These are phyloP conservation scores for Falcunculus frontatus DNA, from an alignment of 2,113 vertebrate species.

Conservation along the genomic window DNA sequence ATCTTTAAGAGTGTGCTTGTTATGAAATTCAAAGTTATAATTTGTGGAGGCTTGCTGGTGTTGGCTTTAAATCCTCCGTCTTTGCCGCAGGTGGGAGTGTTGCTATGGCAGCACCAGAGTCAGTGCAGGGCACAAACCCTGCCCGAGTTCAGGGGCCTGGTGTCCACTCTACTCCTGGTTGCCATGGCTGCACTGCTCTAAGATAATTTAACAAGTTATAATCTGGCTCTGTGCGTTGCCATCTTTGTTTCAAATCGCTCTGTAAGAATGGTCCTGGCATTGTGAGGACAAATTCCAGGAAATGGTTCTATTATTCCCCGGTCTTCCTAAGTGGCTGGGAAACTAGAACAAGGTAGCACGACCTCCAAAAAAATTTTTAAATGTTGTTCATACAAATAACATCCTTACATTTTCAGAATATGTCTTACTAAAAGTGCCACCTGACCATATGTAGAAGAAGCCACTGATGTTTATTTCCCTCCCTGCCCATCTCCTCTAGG, in stretches of 20 bases:
- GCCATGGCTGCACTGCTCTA: not conserved
- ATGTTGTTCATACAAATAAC: not conserved
- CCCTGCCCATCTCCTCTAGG: not conserved
- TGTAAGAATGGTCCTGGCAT: not conserved
- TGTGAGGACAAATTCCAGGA: not conserved
- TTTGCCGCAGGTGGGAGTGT: not conserved
- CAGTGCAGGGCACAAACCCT: not conserved
- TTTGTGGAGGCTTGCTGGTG: not conserved
- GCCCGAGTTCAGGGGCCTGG: not conserved
- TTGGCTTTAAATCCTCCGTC: not conserved
- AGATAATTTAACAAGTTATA: not conserved
- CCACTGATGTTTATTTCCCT: not conserved
- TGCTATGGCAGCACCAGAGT: constrained; percentile 24
- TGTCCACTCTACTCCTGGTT: not conserved
- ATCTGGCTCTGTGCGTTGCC: not conserved
- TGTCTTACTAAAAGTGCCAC: not conserved
- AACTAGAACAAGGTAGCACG: not conserved
- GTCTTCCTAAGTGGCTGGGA: not conserved
- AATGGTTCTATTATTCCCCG: not conserved
- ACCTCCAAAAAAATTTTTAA: too few species aligned
- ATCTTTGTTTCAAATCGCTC: not conserved
- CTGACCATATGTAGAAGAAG: not conserved
- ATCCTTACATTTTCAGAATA: not conserved
- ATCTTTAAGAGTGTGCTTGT: not conserved
- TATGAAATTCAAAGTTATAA: not conserved